Evolutionary conservation across 2,888 invertebrate species (phyloP).

Genomic region (Eilema sororculum): DNA sequence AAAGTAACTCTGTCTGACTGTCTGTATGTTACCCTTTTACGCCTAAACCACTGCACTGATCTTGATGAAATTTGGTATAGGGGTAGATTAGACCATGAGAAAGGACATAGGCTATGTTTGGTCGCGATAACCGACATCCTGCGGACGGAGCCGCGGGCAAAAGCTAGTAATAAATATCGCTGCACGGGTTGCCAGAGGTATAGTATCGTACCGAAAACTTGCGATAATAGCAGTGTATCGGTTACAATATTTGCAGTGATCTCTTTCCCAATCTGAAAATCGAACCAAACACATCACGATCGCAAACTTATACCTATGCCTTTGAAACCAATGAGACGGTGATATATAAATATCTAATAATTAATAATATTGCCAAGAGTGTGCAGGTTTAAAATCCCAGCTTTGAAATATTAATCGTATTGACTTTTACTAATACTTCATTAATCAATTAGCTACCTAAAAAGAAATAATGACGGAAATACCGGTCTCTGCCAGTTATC

Average conservation of each 20-base stretch:
- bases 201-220: not conserved
- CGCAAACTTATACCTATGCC: not conserved
- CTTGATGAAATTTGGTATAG: no score
- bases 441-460: conserved; percentile 14
- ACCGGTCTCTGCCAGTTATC: conserved; percentile 1
- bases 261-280: not conserved
- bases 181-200: not conserved
- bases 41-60: no score
- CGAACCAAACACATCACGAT: not conserved
- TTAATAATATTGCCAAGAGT: not conserved
- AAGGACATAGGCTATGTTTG: no score
- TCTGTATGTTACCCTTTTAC: no score
- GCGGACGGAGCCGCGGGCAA: no score
- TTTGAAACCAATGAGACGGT: not conserved
- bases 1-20: no score
- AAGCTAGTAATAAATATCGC: no score
- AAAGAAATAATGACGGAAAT: conserved; percentile 5
- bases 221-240: not conserved
- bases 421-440: not conserved
- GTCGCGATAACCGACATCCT: no score
- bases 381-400: not conserved
- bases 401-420: not conserved
- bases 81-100: no score
- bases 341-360: not conserved
- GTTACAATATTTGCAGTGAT: not conserved